Conservation (phyloP, 2,797 vertebrate species). For the Sebastes wilsoni region DNA sequence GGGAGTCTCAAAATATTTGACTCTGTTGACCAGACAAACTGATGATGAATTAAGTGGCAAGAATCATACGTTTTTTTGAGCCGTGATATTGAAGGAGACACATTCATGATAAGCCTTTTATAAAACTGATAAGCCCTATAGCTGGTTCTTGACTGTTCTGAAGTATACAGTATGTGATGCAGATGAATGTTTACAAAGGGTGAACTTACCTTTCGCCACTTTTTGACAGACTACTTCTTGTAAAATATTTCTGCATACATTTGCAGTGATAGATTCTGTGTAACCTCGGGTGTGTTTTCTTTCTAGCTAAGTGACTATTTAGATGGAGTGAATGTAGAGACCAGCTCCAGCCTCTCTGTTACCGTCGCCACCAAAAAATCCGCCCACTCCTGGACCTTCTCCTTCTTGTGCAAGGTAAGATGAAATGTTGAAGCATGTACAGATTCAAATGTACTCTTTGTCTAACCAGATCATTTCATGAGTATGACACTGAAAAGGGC, state of each 20-base stretch:
- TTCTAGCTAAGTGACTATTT: slow-evolving; percentile 93
- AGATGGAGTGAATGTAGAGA: slow-evolving; percentile 94
- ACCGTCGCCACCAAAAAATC: slow-evolving; percentile 97
- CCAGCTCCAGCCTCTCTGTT: slow-evolving; percentile 91
- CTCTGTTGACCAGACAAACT: background rate
- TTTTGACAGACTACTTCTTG: background rate
- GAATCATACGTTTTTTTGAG: background rate
- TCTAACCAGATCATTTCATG: background rate
- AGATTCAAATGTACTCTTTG: background rate
- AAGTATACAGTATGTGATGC: background rate
- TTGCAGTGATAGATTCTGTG: background rate
- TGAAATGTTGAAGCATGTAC: background rate
- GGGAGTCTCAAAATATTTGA: background rate
- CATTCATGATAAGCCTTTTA: background rate
- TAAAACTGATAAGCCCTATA: background rate
- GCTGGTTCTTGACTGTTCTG: background rate
- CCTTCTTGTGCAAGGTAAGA: slow-evolving; percentile 95
- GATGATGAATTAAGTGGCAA: background rate
- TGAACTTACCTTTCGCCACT: background rate
- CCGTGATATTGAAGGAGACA: background rate
- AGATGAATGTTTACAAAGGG: background rate
- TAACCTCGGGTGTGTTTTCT: background rate
- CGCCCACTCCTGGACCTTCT: slow-evolving; percentile 95
- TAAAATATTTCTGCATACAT: background rate
- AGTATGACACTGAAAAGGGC: background rate